phyloP scores from a whole-genome alignment of 2,888 invertebrate species.

The Phlogophora meticulosa region DNA sequence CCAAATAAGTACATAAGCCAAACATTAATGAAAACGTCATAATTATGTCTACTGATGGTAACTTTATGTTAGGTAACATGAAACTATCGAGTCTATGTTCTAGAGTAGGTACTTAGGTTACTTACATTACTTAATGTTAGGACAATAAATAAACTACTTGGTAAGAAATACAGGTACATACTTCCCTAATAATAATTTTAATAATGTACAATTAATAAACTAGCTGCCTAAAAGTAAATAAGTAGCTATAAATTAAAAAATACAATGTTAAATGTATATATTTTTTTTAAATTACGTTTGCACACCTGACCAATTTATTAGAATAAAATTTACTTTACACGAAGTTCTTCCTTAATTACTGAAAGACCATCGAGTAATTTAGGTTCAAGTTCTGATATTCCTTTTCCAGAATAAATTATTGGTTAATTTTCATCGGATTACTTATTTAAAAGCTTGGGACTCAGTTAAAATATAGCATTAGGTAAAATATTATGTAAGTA shows the following conservation, averaged over 20 bases:
- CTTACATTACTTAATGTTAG: conserved; percentile 43
- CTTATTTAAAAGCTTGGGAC: background rate
- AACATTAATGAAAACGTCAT: conserved; percentile 49
- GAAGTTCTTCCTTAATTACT: background rate
- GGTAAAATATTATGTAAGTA: conserved; percentile 34
- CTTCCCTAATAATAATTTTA: conserved; percentile 43
- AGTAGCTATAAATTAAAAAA: conserved; percentile 1
- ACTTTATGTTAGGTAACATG: conserved; percentile 40
- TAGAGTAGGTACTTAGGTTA: conserved; percentile 35
- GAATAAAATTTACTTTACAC: background rate
- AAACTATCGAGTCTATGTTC: conserved; percentile 31
- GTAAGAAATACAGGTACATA: conserved; percentile 71
- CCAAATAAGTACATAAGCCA: conserved; percentile 65
- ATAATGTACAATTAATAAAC: conserved; percentile 46
- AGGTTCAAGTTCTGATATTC: too few species aligned
- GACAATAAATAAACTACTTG: conserved; percentile 67
- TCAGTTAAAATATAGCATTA: conserved; percentile 6
- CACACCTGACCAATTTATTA: background rate
- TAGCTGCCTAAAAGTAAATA: conserved; percentile 6
- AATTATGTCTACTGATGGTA: conserved; percentile 47
- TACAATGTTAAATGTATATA: background rate
- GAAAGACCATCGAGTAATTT: background rate
- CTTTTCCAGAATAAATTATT: too few species aligned
- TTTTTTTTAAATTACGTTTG: background rate
- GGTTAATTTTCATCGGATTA: conserved; percentile 4